Evolutionary conservation across 2,797 vertebrate genomes (phyloP), one percentile per base, ranked within the genome.

Genomic region (Anguilla obscura): DNA sequence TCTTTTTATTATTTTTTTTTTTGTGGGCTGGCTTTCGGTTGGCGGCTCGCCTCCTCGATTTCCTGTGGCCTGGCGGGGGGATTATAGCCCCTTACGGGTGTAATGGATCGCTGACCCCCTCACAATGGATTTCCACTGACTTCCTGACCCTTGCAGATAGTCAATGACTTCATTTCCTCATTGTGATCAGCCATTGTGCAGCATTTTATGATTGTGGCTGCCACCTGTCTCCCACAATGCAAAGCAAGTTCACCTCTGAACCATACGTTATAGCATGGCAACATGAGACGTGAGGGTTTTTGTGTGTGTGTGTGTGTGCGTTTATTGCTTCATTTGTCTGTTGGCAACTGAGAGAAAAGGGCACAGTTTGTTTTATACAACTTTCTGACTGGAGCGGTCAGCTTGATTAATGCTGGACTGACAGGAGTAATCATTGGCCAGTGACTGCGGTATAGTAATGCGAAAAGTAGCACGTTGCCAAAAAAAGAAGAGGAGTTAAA

Each of bases 141-240:
- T 95, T 95, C 93, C 92, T 90, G 94, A 91, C 91, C 92, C 92
- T 94, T 92, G 92, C 93, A 91, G 86, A 88, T 94, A 92, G 92
- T 94, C 94, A 95, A 90, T 95, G 94, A 94, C 92, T 95, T 91
- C 89, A 91, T 91, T 93, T 93, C 92, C 94, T 94, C 94, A 95
- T 94, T 96, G 95, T 95, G 95, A 94, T 93, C 93, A 90, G 66
- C 91, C 92, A 94, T 94, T 94, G 94, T 96, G 94, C 91, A 92
- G 91, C 89, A 90, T 89, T 96, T 96, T 94, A 96, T 94, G 91
- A 88, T 92, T 86, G 18, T 93, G 94, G 94, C 95, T 95, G 93
- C 94, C 95, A 95, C 95, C 95, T 96, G 94, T 94, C 92, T 92
- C 90, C 92, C 90, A 92, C 93, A 93, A 93, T 91, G 92, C 92